Percentiles rank a stretch among this genome's conserved stretches.
These are phyloP conservation scores for Cactoblastis cactorum DNA, from an alignment of 2,888 invertebrate genomes.

Conservation along the genomic window DNA sequence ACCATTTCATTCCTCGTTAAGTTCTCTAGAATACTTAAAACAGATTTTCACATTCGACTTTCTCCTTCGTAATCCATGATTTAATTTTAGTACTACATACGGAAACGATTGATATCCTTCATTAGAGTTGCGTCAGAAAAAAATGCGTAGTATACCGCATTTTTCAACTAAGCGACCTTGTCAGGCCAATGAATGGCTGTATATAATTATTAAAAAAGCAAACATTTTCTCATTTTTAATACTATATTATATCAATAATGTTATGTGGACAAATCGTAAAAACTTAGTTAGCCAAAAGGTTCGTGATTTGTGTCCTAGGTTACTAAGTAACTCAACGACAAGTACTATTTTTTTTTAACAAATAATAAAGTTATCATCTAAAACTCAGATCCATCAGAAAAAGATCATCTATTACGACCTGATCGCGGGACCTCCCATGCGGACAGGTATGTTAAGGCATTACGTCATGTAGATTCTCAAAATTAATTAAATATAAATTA, in stretches of 20 bases:
- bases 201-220: background rate
- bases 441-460: too few relatives aligned
- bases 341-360: conserved; percentile 12
- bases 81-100: conserved; percentile 18
- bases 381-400: too few relatives aligned
- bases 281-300: too few relatives aligned
- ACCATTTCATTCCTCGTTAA: conserved; percentile 5
- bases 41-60: conserved; percentile 9
- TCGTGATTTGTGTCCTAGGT: too few relatives aligned
- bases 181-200: background rate
- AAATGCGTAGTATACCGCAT: background rate
- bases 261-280: too few relatives aligned
- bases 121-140: conserved; percentile 3
- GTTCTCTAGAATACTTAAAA: conserved; percentile 24
- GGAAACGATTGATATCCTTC: conserved; percentile 15
- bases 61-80: background rate
- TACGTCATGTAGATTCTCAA: too few relatives aligned
- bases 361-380: background rate
- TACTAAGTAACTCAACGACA: too few relatives aligned
- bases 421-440: too few relatives aligned
- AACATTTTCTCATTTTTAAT: conserved; percentile 14
- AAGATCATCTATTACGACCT: too few relatives aligned
- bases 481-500: too few relatives aligned
- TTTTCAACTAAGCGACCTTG: conserved; percentile 10
- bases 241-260: too few relatives aligned